These are phyloP conservation scores for Salvelinus fontinalis DNA, from an alignment of 2,113 vertebrate genomes.

Conservation along the genomic window DNA sequence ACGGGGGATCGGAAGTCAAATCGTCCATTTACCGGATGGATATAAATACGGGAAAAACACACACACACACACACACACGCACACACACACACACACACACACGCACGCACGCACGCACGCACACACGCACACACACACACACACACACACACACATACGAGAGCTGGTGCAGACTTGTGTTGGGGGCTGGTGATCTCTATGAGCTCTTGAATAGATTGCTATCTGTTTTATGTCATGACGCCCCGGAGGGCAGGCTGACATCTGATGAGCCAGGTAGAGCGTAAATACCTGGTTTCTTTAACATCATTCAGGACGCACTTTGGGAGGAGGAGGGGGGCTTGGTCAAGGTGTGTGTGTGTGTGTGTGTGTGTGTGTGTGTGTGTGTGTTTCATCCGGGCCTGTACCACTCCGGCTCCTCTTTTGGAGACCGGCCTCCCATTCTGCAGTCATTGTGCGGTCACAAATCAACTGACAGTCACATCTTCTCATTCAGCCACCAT, in stretches of 20 bases:
- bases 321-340: conserved; percentile 3
- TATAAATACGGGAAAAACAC: background rate
- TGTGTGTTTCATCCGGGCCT: conserved; percentile 12
- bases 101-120: background rate
- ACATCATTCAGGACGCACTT: conserved; percentile 60
- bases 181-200: conserved; percentile 46
- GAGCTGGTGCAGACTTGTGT: background rate
- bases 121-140: conserved; percentile 3
- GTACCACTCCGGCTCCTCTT: conserved; percentile 12
- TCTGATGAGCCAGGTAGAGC: conserved; percentile 70
- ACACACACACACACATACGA: background rate
- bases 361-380: background rate
- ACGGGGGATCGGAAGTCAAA: background rate
- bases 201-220: conserved; percentile 72
- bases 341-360: background rate
- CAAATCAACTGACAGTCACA: conserved; percentile 10
- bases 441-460: background rate
- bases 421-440: conserved; percentile 15
- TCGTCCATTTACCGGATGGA: background rate
- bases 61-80: background rate
- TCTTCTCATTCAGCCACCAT: conserved; percentile 4
- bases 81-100: conserved; percentile 2
- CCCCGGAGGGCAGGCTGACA: conserved; percentile 67
- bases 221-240: conserved; percentile 69
- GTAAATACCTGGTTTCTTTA: conserved; percentile 72